phyloP scores from a whole-genome alignment of 2,113 vertebrate genomes.

The Todiramphus saurophagus region DNA sequence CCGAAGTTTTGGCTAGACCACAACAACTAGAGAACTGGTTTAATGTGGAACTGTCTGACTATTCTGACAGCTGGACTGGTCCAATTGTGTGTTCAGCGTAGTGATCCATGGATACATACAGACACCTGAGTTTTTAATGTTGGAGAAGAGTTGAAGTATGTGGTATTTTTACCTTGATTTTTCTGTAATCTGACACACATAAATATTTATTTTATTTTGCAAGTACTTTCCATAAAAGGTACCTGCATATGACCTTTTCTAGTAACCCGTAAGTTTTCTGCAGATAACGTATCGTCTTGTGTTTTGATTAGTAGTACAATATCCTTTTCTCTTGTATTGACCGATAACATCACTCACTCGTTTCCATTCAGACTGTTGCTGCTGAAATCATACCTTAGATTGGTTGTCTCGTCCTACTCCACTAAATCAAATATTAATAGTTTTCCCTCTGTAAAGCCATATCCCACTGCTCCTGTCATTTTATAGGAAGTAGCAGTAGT shows the following conservation, averaged over 20 bases:
- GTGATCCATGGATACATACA: background rate
- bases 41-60: background rate
- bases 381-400: background rate
- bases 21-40: background rate
- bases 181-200: background rate
- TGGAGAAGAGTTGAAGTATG: background rate
- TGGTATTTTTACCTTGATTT: background rate
- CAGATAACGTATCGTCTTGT: background rate
- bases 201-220: background rate
- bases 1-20: background rate
- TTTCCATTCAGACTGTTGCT: background rate
- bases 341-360: rapidly evolving
- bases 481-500: background rate
- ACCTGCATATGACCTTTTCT: background rate
- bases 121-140: background rate
- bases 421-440: background rate
- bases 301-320: background rate
- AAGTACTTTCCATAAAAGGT: background rate
- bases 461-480: background rate
- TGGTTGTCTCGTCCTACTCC: background rate
- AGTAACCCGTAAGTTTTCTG: background rate
- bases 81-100: background rate
- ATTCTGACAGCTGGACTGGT: background rate
- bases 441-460: background rate
- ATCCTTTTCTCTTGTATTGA: background rate